Percentiles rank a stretch among this genome's conserved stretches.
Evolutionary conservation across 37 sponge, comb jelly and placozoan genomes (phyloP).

Genomic region (Halisarca cf. caerulea): DNA sequence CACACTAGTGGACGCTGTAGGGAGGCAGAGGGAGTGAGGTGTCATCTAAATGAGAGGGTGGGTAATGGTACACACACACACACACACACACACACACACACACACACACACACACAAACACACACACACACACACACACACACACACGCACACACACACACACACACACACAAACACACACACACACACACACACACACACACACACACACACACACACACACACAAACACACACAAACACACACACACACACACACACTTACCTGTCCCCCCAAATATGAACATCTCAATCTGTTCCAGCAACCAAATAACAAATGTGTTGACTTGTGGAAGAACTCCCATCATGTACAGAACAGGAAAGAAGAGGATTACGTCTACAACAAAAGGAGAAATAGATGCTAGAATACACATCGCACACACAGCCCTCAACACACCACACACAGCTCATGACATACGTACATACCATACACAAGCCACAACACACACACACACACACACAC

Average conservation of each 20-base stretch:
- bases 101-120: too few species aligned
- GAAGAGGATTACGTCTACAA: conserved; percentile 74
- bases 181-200: too few species aligned
- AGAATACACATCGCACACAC: too few species aligned
- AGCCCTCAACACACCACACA: too few species aligned
- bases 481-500: not conserved
- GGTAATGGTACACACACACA: too few species aligned
- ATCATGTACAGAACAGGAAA: conserved; percentile 76
- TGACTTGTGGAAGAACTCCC: conserved; percentile 84
- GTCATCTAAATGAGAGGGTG: not conserved
- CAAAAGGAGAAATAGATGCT: not conserved
- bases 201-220: too few species aligned
- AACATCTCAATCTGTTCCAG: conserved; percentile 90
- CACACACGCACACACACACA: too few species aligned
- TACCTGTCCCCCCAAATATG: conserved; percentile 88
- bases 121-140: too few species aligned
- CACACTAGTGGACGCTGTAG: conserved; percentile 64
- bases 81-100: not conserved
- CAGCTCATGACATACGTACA: not conserved
- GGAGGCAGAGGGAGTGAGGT: not conserved
- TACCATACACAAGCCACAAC: not conserved
- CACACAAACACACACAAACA: too few species aligned
- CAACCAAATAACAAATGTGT: conserved; percentile 86
- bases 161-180: too few species aligned
- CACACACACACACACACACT: too few species aligned